Base-by-base conservation (phyloP, 2,797 vertebrate species). In the Remorina albescens region DNA sequence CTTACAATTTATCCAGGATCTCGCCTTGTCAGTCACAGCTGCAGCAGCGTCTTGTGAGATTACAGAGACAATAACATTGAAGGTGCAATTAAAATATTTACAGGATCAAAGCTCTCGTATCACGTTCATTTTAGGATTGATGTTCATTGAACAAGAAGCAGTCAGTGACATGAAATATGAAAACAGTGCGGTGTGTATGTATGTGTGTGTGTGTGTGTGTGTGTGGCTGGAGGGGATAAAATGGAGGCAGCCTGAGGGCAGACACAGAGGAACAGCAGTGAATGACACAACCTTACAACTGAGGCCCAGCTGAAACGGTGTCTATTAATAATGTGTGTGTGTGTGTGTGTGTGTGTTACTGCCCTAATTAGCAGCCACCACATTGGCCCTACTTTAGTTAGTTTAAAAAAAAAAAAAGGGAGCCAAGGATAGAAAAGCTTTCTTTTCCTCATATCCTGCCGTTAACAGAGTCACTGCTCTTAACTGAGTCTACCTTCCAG, bases 231-330 rank as follows among this genome's bases (percentile, higher is more conserved):
- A 76, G 25, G 62, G 26, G 21, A 46, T 10, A 18, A 64, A 66
- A 69, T 69, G 34, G 59, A 49, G 34, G 66, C 36, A 41, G 76
- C 84, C 76, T 2, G 19, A 41, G 83, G 79, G 70, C 65, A 83
- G 58, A 78, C 62, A 36, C 67, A 61, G 66, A 67, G 54, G n/a
- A 68, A 64, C 37, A 65, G 37, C 60, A 74, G 55, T 85, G 85
- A 86, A 59, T 87, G 80, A 81, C 85, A 83, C 74, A 55, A 66
- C 46, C 74, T 84, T 76, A 75, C 62, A 76, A 75, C 78, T 59
- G 39, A 86, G 60, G 25, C 60, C 47, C 74, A 42, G 58, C 68
- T 78, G 63, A 78, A 77, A 71, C 75, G 53, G 53, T 81, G 55
- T 61, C 65, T 63, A 47, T 77, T 82, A 82, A 59, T 69, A 62